Base-by-base conservation (phyloP, 2,888 invertebrate species). In the Macrostomum cliftonense region DNA sequence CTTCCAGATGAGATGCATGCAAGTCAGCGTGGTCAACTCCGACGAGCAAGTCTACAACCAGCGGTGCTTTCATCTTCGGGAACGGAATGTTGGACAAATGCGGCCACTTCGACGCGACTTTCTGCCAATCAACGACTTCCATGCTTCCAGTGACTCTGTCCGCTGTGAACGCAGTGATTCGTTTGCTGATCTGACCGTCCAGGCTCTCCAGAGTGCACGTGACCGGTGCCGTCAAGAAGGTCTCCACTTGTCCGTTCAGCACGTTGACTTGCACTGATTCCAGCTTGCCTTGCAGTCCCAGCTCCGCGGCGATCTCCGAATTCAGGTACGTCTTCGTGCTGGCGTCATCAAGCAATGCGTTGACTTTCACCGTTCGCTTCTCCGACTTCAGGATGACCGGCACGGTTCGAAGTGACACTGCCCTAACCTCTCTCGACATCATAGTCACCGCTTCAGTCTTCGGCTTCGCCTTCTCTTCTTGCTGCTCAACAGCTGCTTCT, bases 301-400 rank as follows among this genome's bases (percentile, higher is more conserved):
- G 42, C 37, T 55, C 52, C 7, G 51, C 28, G 1, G 50, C 53
- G 16, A 52, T 48, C 40, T 52, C 52, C 2, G 36, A 17, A 45
- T 55, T 54, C 2, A 55, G 37, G 42, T 54, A 55, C 13, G 55
- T 54, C 37, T 50, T 51, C 12, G 54, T 55, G 37, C 54, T 56
- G 1, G 50, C 56, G 47, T 56, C 56, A 48, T 51, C 54, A n/a
- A 56, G 40, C 36, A 55, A 19, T 4, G 56, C 55, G 43, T 56
- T 56, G 2, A 53, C 39, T 46, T 52, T 42, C 7, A 54, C 9
- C 19, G 39, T 44, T 37, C 39, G 37, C 5, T 28, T 37, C 13
- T 48, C 43, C 21, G 37, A 39, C 49, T 20, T 42, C 16, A 55
- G 12, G 21, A 49, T 52, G 12, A 55, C 52, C 13, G 55, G 54